phyloP scores from a whole-genome alignment of 2,797 vertebrate species.

The Tiaroga cobitis region DNA sequence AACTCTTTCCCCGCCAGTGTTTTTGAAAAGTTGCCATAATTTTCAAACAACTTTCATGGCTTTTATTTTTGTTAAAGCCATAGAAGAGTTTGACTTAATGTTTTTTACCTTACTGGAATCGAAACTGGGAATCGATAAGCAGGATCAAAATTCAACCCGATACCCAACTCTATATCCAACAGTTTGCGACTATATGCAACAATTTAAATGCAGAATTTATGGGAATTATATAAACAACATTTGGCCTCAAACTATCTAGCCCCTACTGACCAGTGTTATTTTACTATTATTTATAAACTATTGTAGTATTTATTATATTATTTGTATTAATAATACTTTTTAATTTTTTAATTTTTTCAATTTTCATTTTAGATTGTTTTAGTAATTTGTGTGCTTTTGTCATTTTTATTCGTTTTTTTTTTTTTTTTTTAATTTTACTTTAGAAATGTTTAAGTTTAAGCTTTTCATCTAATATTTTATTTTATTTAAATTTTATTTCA shows the following conservation, averaged over 20 bases:
- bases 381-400: neutral
- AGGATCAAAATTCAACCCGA: neutral
- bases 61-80: neutral
- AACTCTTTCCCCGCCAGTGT: neutral
- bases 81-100: neutral
- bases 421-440: neutral
- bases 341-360: neutral
- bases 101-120: neutral
- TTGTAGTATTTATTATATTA: neutral
- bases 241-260: neutral
- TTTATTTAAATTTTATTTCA: neutral
- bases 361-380: neutral
- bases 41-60: neutral
- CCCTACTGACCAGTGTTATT: neutral
- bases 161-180: neutral
- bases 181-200: neutral
- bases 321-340: neutral
- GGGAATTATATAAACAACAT: neutral
- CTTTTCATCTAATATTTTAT: neutral
- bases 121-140: neutral
- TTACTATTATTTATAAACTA: neutral
- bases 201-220: neutral
- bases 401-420: too few species aligned
- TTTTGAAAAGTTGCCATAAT: neutral
- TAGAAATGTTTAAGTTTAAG: neutral